Conservation (phyloP, 1,140 invertebrate genomes). For the Ooceraea biroi region DNA sequence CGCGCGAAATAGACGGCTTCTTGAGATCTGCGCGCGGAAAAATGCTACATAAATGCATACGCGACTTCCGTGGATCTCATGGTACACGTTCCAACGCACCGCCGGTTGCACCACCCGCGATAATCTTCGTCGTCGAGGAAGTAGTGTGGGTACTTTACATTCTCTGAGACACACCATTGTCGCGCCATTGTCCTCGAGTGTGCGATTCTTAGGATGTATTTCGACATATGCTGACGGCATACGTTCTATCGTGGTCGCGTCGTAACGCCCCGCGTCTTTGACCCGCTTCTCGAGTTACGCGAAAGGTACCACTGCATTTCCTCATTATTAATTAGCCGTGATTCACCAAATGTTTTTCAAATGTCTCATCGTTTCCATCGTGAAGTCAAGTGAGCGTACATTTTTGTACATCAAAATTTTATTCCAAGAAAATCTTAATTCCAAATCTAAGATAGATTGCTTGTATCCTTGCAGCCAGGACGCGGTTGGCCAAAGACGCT, state of each 20-base stretch:
- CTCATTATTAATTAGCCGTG: background rate
- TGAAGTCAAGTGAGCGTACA: background rate
- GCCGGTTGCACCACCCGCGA: conserved; percentile 56
- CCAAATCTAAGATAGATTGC: conserved; percentile 13
- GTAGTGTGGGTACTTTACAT: conserved; percentile 49
- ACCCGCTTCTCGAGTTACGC: conserved; percentile 12
- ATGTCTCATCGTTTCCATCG: background rate
- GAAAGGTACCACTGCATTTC: conserved; percentile 38
- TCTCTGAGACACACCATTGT: conserved; percentile 48
- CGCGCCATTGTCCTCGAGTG: conserved; percentile 59
- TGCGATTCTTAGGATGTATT: conserved; percentile 24
- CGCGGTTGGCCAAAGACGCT: background rate
- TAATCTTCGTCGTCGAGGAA: conserved; percentile 38
- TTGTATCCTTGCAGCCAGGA: too few species aligned
- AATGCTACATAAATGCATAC: background rate
- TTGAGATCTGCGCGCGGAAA: too few species aligned
- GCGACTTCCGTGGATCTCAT: conserved; percentile 18
- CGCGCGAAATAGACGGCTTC: background rate
- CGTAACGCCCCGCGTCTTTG: conserved; percentile 25
- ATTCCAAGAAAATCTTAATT: too few species aligned
- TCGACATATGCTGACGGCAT: conserved; percentile 23
- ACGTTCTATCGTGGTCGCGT: conserved; percentile 13
- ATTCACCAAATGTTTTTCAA: background rate
- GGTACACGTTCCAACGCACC: conserved; percentile 4
- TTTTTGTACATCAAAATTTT: background rate